phyloP scores from a whole-genome alignment of 53 echinoderm and acorn worm species.

The Crossaster papposus region DNA sequence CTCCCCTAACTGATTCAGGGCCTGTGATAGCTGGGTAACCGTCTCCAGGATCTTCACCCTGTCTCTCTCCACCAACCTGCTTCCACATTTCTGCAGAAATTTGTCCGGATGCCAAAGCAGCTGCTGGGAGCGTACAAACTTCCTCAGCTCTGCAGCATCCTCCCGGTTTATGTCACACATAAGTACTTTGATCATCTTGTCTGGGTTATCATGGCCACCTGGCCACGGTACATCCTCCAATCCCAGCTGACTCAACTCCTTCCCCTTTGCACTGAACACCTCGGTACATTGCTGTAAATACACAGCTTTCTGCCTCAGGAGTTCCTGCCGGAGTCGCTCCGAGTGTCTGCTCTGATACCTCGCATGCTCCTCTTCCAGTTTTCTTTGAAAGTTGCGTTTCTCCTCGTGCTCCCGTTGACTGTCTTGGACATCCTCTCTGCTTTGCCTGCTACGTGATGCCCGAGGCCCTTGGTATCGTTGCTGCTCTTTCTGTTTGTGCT shows the following conservation, averaged over 20 bases:
- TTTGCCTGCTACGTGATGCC: not conserved
- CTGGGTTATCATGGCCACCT: slow-evolving; percentile 31
- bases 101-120: slow-evolving; percentile 98
- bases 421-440: not conserved
- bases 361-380: slow-evolving; percentile 69
- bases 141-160: slow-evolving; percentile 63
- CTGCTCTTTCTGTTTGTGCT: slow-evolving; percentile 63
- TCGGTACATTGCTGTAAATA: slow-evolving; percentile 64
- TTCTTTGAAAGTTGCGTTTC: slow-evolving; percentile 48
- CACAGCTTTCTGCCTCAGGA: slow-evolving; percentile 65
- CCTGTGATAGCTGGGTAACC: slow-evolving; percentile 88
- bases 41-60: slow-evolving; percentile 75
- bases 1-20: slow-evolving; percentile 75
- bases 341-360: slow-evolving; percentile 52
- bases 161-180: slow-evolving; percentile 74
- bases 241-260: slow-evolving; percentile 28
- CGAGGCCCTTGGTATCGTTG: not conserved
- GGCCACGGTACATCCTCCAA: slow-evolving; percentile 89
- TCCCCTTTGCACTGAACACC: slow-evolving; percentile 66
- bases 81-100: slow-evolving; percentile 85
- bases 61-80: slow-evolving; percentile 71
- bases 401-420: slow-evolving; percentile 15
- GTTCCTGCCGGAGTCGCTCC: slow-evolving; percentile 69
- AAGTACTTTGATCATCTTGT: slow-evolving; percentile 77
- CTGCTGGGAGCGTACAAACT: slow-evolving; percentile 84